These are phyloP conservation scores for Crocodylus rhombifer DNA, from an alignment of 2,797 vertebrate genomes.

Conservation along the genomic window DNA sequence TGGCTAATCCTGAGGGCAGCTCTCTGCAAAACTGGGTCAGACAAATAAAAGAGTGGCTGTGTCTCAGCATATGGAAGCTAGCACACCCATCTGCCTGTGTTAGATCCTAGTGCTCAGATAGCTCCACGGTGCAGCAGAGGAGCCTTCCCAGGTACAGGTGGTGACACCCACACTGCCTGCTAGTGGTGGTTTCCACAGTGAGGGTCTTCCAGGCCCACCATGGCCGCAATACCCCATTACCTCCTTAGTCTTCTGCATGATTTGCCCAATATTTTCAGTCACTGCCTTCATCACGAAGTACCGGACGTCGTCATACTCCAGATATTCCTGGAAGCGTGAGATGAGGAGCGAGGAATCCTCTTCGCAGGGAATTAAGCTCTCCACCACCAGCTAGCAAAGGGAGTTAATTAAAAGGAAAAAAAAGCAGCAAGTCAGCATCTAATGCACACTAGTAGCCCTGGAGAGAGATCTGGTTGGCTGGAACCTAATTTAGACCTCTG, in stretches of 20 bases:
- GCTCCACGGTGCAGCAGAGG: not conserved
- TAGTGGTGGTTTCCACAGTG: fast-evolving
- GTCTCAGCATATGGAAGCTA: not conserved
- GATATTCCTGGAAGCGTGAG: conserved; percentile 90
- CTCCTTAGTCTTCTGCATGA: conserved; percentile 86
- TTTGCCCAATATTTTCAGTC: conserved; percentile 72
- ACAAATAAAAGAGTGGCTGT: fast-evolving
- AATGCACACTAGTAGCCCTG: not conserved
- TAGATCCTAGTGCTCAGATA: not conserved
- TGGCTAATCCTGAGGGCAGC: not conserved
- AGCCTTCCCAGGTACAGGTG: not conserved
- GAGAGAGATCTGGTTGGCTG: not conserved
- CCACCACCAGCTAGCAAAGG: conserved; percentile 83
- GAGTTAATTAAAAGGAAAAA: not conserved
- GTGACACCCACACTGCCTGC: fast-evolving
- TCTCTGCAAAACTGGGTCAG: fast-evolving
- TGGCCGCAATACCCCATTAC: conserved; percentile 59
- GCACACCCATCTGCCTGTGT: not conserved
- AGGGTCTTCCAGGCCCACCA: not conserved
- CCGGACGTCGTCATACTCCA: conserved; percentile 91
- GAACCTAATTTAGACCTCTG: not conserved
- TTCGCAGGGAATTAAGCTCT: conserved; percentile 81
- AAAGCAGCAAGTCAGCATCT: not conserved
- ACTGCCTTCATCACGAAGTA: conserved; percentile 89
- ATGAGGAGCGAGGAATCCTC: conserved; percentile 87